Conservation (phyloP, 2,113 vertebrate genomes). For the Ictalurus furcatus region DNA sequence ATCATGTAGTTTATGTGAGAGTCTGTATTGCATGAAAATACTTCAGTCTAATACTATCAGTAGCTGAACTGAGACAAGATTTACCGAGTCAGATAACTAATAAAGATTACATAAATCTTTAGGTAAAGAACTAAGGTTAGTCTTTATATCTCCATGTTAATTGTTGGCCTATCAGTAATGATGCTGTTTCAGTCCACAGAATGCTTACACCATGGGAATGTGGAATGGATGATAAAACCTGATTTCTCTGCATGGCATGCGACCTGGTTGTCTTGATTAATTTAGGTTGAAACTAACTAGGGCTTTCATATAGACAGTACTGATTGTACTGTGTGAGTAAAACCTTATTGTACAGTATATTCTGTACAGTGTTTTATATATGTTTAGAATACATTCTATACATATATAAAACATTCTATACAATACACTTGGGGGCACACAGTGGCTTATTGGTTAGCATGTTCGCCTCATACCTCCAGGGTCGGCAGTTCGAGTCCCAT, state of each 20-base stretch:
- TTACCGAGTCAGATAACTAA: not conserved
- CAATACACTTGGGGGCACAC: too few species aligned
- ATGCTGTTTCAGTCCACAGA: not conserved
- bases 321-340: too few species aligned
- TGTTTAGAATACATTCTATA: too few species aligned
- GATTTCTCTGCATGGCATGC: too few species aligned
- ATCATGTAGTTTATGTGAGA: not conserved
- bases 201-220: not conserved
- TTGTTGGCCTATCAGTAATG: not conserved
- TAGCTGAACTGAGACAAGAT: not conserved
- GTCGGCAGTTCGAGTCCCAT: too few species aligned
- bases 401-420: too few species aligned
- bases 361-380: too few species aligned
- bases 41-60: not conserved
- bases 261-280: not conserved
- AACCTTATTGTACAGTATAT: too few species aligned
- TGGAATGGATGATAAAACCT: not conserved
- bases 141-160: not conserved
- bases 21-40: not conserved
- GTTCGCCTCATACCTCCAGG: too few species aligned
- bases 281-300: not conserved
- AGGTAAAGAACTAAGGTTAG: slow-evolving; percentile 10
- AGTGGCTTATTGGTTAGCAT: too few species aligned
- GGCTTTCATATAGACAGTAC: not conserved
- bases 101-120: not conserved